phyloP scores from a whole-genome alignment of 2,113 vertebrate genomes.

The Corythornis vintsioides region DNA sequence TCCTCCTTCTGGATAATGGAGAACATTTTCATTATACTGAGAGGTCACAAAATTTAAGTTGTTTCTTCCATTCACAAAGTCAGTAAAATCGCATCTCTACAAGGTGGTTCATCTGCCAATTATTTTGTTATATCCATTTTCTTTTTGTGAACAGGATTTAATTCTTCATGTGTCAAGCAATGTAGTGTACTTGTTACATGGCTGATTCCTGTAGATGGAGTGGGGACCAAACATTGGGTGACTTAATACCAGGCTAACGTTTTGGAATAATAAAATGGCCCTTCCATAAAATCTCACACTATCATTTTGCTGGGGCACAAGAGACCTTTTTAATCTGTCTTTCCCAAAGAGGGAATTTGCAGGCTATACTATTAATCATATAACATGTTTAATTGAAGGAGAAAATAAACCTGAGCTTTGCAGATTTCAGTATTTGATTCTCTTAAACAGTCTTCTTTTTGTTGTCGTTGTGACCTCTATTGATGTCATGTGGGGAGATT shows the following conservation, averaged over 20 bases:
- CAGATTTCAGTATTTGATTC: slow-evolving; percentile 8
- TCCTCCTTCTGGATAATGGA: slow-evolving; percentile 38
- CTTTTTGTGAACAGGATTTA: slow-evolving; percentile 40
- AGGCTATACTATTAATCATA: background rate
- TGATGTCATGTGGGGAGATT: slow-evolving; percentile 21
- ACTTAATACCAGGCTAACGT: background rate
- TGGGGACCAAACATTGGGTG: background rate
- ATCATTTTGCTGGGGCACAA: background rate
- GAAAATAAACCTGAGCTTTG: slow-evolving; percentile 23
- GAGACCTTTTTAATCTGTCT: background rate
- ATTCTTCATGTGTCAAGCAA: slow-evolving; percentile 32
- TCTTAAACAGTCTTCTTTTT: background rate
- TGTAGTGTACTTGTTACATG: background rate
- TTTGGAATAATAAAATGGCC: background rate
- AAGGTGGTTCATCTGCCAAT: slow-evolving; percentile 29
- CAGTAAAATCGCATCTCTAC: slow-evolving; percentile 14
- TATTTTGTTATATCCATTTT: slow-evolving; percentile 24
- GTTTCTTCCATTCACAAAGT: background rate
- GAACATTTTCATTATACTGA: slow-evolving; percentile 17
- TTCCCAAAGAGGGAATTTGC: background rate
- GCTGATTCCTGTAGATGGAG: slow-evolving; percentile 10
- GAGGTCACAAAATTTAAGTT: background rate
- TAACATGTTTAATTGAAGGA: background rate
- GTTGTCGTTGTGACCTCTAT: background rate
- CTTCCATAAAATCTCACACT: slow-evolving; percentile 3